phyloP scores from a whole-genome alignment of 1,140 invertebrate genomes.

The Sycobia sp. region DNA sequence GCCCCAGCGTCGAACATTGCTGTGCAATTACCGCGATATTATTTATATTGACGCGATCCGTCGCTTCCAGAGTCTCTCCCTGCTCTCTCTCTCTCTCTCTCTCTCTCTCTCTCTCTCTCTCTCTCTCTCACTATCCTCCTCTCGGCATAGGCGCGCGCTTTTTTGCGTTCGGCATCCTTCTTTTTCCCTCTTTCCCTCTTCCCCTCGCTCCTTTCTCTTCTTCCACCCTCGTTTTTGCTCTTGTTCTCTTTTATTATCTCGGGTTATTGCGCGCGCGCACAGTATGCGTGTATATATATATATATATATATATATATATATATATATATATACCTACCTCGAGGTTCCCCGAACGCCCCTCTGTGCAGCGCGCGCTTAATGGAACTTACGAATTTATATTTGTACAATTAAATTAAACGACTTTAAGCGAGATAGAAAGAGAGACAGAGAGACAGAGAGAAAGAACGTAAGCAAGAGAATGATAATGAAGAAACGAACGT shows the following conservation, averaged over 20 bases:
- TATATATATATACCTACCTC: too few species aligned
- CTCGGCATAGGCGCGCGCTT: neutral
- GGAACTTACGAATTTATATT: slow-evolving; percentile 34
- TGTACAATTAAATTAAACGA: slow-evolving; percentile 35
- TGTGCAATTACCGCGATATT: slow-evolving; percentile 36
- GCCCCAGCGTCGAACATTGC: neutral
- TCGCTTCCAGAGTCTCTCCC: slow-evolving; percentile 33
- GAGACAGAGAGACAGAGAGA: too few species aligned
- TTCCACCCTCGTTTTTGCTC: neutral
- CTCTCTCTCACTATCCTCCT: too few species aligned
- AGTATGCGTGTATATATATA: too few species aligned
- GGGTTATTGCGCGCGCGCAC: slow-evolving; percentile 13
- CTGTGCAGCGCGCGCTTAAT: neutral
- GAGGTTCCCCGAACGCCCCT: slow-evolving; percentile 23
- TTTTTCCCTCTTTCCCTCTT: slow-evolving; percentile 1
- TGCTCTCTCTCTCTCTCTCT: too few species aligned
- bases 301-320: too few species aligned
- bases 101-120: too few species aligned
- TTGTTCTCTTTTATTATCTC: slow-evolving; percentile 6
- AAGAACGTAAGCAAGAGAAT: too few species aligned
- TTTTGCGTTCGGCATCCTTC: slow-evolving; percentile 11
- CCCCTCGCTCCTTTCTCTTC: neutral
- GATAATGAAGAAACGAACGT: too few species aligned
- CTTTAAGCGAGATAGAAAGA: too few species aligned
- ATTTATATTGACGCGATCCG: slow-evolving; percentile 36